Evolutionary conservation across 2,113 vertebrate species (phyloP), one percentile per base, ranked within the genome.

Genomic region (Gallinago media): DNA sequence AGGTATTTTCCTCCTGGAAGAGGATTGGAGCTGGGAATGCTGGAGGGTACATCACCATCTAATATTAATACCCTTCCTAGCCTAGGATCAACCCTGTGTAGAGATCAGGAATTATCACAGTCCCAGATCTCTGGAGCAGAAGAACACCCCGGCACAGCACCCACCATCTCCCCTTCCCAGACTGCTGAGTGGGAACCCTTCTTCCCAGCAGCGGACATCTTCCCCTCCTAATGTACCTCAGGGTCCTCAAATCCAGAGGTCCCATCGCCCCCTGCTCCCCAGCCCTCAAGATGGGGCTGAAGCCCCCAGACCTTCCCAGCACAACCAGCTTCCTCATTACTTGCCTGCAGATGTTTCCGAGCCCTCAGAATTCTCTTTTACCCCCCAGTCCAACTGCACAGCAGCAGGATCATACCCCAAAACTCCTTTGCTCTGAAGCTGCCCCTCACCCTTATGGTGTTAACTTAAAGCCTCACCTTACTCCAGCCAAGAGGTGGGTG

Each of bases 191-290:
- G 12, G n/a, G 21, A 70, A n/a, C 44, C 4, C 42, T 66, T 47
- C 9, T 54, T 19, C 15, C 40, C n/a, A 62, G 23, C 1, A 3
- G 42, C 8, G 47, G 9, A 0, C 10, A 11, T 56, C 42, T 55
- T 59, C 47, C 21, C 19, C 3, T 75, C 38, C 26, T 13, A 5
- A 27, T 4, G 12, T 8, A 27, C 15, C 25, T 29, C 19, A 40
- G 17, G 15, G 23, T 71, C n/a, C 27, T 14, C 71, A 87, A 50
- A 63, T 20, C 16, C 36, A 63, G 46, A 88, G n/a, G 27, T 31
- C 21, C 22, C 19, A 12, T 23, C 47, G 4, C 6, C 46, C 26
- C 8, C 11, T 23, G 13, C 5, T 0, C 2, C 5, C 21, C 5
- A 38, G 15, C 3, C 46, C 46, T 11, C 1, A 12, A 14, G 15